Evolutionary conservation across 92 coral and sea anemone genomes (phyloP).

Genomic region (Montipora capitata): DNA sequence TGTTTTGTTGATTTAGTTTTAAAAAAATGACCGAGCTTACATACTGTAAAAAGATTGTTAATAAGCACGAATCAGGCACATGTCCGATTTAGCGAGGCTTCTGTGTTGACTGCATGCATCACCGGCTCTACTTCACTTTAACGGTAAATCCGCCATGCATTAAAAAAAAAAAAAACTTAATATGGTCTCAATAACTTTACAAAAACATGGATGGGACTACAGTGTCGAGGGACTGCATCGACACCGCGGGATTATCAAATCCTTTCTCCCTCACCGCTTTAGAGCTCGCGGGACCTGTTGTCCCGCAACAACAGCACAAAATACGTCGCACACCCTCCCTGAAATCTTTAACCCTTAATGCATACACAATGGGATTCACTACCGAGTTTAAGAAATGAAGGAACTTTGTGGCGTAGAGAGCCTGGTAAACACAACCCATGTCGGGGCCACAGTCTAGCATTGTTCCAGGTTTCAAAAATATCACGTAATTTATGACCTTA

Average conservation of each 20-base stretch:
- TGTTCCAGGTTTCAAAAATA: background rate
- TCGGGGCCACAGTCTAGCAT: constrained; percentile 10
- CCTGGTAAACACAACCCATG: constrained; percentile 50
- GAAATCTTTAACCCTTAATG: constrained; percentile 71
- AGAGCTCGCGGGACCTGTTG: constrained; percentile 10
- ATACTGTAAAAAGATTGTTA: too few species aligned
- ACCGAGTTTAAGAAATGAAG: constrained; percentile 80
- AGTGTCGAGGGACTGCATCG: constrained; percentile 52
- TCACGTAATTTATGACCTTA: constrained; percentile 64
- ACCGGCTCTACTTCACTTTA: too few species aligned
- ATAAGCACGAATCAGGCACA: too few species aligned
- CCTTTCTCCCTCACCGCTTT: constrained; percentile 40
- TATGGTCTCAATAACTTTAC: background rate
- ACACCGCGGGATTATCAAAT: constrained; percentile 44
- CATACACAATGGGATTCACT: constrained; percentile 79
- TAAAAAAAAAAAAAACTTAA: too few species aligned
- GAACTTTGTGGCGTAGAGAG: constrained; percentile 64
- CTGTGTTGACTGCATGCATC: too few species aligned
- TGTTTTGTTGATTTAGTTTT: too few species aligned
- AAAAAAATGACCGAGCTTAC: too few species aligned
- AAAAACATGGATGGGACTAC: constrained; percentile 58
- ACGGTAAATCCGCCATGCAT: too few species aligned
- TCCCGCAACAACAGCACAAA: constrained; percentile 32
- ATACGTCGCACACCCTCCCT: constrained; percentile 54
- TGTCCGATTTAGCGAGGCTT: too few species aligned